These are phyloP conservation scores for Microplitis mediator DNA, from an alignment of 1,140 invertebrate species.

Conservation along the genomic window DNA sequence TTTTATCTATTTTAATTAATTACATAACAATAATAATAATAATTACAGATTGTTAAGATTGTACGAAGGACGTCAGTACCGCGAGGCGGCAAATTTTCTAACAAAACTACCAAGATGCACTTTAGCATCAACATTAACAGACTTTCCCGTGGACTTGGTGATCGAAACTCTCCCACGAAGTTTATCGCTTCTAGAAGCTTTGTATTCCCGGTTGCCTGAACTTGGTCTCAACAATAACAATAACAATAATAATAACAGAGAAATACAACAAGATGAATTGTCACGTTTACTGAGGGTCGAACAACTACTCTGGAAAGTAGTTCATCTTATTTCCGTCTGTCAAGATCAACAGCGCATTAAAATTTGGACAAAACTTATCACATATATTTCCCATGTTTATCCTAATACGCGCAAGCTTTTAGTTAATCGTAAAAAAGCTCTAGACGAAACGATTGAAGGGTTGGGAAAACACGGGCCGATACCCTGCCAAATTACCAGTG, in stretches of 20 bases:
- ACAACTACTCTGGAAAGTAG: constrained; percentile 50
- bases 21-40: neutral
- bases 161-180: constrained; percentile 87
- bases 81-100: constrained; percentile 80
- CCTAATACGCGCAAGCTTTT: constrained; percentile 67
- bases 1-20: neutral
- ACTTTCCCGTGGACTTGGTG: constrained; percentile 85
- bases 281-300: constrained; percentile 51
- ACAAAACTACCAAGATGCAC: constrained; percentile 75
- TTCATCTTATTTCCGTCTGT: constrained; percentile 46
- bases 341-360: constrained; percentile 41
- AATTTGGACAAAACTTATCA: constrained; percentile 58
- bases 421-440: constrained; percentile 69
- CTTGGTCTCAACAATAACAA: constrained; percentile 22
- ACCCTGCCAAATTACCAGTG: constrained; percentile 36
- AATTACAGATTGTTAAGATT: constrained; percentile 68
- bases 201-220: constrained; percentile 64
- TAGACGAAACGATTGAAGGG: constrained; percentile 85
- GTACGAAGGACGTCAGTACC: constrained; percentile 78
- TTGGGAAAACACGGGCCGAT: constrained; percentile 88
- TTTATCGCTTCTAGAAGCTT: constrained; percentile 81
- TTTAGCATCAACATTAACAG: constrained; percentile 72
- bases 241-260: constrained; percentile 32
- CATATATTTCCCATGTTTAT: constrained; percentile 51
- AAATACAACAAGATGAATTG: constrained; percentile 11